A percentile compares a stretch with the other conserved stretches of the same genome.
These are phyloP conservation scores for Camponotus vicinus DNA, from an alignment of 1,140 invertebrate species.

Conservation along the genomic window DNA sequence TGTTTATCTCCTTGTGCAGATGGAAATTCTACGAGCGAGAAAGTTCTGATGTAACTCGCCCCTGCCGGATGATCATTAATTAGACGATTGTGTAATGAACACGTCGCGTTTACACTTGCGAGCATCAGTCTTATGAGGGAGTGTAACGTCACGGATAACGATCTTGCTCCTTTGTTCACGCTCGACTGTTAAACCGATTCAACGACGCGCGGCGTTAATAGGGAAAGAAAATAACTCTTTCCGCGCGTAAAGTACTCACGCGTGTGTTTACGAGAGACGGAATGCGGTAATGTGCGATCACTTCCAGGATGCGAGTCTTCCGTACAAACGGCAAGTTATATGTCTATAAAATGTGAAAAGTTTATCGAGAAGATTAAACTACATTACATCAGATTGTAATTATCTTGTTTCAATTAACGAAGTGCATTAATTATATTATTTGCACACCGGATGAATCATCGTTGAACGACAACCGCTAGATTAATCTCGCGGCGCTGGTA, in stretches of 20 bases:
- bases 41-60: slow-evolving; percentile 74
- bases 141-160: slow-evolving; percentile 11
- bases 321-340: neutral
- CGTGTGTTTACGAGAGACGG: neutral
- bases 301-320: neutral
- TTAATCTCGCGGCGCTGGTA: neutral
- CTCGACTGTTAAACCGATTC: slow-evolving; percentile 33
- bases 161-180: slow-evolving; percentile 31
- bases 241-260: neutral
- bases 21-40: slow-evolving; percentile 73
- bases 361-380: slow-evolving; percentile 1
- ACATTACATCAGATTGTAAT: neutral
- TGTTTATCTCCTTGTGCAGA: neutral
- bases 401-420: neutral
- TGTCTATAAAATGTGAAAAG: slow-evolving; percentile 13
- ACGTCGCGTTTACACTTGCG: neutral
- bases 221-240: slow-evolving; percentile 31
- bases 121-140: slow-evolving; percentile 20
- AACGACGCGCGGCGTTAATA: slow-evolving; percentile 37
- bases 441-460: neutral
- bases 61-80: slow-evolving; percentile 67
- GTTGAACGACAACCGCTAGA: neutral
- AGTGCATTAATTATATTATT: neutral
- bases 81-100: slow-evolving; percentile 74
- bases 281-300: neutral